Conservation (phyloP, 2,888 invertebrate species). For the Holacanthella duospinosa region DNA sequence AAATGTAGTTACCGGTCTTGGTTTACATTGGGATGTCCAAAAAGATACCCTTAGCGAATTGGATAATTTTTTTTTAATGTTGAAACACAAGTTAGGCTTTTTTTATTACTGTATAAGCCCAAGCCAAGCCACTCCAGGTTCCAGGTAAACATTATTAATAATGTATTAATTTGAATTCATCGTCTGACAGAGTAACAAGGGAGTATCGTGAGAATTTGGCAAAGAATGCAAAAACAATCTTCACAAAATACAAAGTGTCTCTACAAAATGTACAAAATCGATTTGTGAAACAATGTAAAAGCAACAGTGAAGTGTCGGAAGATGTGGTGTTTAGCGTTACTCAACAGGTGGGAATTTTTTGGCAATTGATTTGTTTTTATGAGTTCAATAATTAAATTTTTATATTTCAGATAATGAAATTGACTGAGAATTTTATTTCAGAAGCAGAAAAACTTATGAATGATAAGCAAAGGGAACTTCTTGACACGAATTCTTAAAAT, state of each 20-base stretch:
- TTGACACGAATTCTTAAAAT: slow-evolving; percentile 44
- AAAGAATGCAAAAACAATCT: slow-evolving; percentile 74
- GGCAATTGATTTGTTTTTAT: too few species aligned
- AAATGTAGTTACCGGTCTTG: too few species aligned
- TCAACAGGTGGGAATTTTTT: slow-evolving; percentile 45
- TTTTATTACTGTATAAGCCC: background rate
- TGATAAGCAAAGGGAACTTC: slow-evolving; percentile 64
- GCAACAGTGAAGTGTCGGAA: slow-evolving; percentile 53
- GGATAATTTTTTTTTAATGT: too few species aligned
- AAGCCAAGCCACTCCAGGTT: background rate
- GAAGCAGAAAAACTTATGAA: slow-evolving; percentile 57
- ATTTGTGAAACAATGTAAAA: slow-evolving; percentile 59
- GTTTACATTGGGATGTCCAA: too few species aligned
- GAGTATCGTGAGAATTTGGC: slow-evolving; percentile 81
- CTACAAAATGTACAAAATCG: slow-evolving; percentile 66
- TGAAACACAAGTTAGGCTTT: too few species aligned
- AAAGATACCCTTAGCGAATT: too few species aligned
- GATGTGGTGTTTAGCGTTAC: slow-evolving; percentile 58
- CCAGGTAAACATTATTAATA: background rate
- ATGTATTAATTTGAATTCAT: slow-evolving; percentile 8
- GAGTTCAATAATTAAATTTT: too few species aligned
- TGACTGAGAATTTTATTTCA: slow-evolving; percentile 57
- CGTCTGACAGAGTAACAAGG: slow-evolving; percentile 60
- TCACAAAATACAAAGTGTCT: slow-evolving; percentile 63
- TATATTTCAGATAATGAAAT: slow-evolving; percentile 51